Conservation (phyloP, 1,140 invertebrate genomes). For the Physella acuta region DNA sequence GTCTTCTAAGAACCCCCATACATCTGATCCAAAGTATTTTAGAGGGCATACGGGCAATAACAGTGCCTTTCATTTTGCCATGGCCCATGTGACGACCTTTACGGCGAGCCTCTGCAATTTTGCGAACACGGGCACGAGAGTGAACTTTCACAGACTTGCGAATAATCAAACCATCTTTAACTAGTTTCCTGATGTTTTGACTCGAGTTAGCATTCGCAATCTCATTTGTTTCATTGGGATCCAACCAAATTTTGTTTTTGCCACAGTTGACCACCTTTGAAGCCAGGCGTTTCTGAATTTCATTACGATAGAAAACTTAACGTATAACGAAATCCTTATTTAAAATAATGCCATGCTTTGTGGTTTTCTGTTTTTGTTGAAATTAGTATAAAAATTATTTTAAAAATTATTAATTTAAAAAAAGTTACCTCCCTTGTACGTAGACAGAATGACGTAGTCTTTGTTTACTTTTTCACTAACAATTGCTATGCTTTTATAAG, state of each 20-base stretch:
- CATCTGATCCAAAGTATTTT: slow-evolving; percentile 97
- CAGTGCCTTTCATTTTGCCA: slow-evolving; percentile 78
- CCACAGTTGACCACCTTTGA: slow-evolving; percentile 98
- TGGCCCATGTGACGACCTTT: slow-evolving; percentile 98
- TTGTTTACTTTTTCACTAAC: too few relatives aligned
- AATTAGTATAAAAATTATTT: too few relatives aligned
- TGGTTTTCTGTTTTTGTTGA: too few relatives aligned
- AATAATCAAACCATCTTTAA: slow-evolving; percentile 99
- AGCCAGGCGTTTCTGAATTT: slow-evolving; percentile 92
- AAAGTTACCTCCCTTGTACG: too few relatives aligned
- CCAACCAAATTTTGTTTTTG: slow-evolving; percentile 99
- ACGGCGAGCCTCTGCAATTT: slow-evolving; percentile 86
- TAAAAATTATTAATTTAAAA: too few relatives aligned
- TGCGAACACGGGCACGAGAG: slow-evolving; percentile 92
- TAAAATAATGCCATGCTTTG: too few relatives aligned
- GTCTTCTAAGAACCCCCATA: slow-evolving; percentile 91
- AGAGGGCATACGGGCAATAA: slow-evolving; percentile 97
- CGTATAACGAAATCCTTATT: too few relatives aligned
- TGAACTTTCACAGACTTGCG: slow-evolving; percentile 99
- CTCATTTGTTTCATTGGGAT: slow-evolving; percentile 99
- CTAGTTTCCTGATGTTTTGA: slow-evolving; percentile 97
- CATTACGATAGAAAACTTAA: too few relatives aligned
- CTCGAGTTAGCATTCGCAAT: slow-evolving; percentile 98
- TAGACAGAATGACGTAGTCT: too few relatives aligned
- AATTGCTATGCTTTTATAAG: too few relatives aligned